phyloP scores from a whole-genome alignment of 1,140 invertebrate species.

The Wasmannia auropunctata region DNA sequence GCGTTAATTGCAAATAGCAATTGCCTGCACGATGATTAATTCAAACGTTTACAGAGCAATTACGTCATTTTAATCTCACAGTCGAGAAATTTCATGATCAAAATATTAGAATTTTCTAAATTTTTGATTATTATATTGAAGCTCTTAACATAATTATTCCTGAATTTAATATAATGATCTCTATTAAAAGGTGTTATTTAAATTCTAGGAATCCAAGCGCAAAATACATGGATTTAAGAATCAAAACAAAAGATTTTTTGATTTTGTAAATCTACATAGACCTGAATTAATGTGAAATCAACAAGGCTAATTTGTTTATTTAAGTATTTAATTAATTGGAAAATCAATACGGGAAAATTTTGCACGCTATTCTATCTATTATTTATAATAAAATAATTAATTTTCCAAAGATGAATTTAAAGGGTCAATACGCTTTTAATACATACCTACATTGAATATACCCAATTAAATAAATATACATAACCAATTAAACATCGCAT shows the following conservation, averaged over 20 bases:
- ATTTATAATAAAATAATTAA: background rate
- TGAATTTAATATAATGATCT: background rate
- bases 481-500: too few relatives aligned
- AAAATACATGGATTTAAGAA: too few relatives aligned
- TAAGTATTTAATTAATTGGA: background rate
- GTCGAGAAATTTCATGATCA: background rate
- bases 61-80: background rate
- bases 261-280: background rate
- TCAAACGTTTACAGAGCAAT: background rate
- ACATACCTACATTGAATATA: background rate
- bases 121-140: background rate
- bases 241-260: background rate
- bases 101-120: background rate
- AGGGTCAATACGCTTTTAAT: background rate
- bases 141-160: background rate
- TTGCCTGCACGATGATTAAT: background rate
- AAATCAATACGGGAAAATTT: background rate
- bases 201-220: background rate
- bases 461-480: background rate
- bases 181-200: background rate
- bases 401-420: background rate
- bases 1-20: slow-evolving; percentile 59
- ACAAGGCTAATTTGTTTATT: background rate
- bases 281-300: background rate
- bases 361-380: background rate